phyloP scores from a whole-genome alignment of 2,797 vertebrate genomes.

The Phoxinus dragarum region DNA sequence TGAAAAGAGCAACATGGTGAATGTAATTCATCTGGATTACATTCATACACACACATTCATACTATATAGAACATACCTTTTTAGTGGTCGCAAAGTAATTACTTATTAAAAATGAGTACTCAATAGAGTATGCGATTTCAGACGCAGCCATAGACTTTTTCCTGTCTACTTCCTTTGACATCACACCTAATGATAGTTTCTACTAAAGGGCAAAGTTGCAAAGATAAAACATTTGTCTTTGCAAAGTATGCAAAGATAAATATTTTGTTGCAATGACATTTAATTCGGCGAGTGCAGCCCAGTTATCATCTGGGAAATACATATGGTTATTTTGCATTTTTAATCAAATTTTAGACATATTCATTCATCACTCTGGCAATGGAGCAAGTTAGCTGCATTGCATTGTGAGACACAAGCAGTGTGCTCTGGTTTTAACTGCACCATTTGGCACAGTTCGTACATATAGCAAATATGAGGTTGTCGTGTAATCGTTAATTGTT shows the following conservation, averaged over 20 bases:
- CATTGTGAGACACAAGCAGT: not conserved
- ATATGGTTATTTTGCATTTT: not conserved
- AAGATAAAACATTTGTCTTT: not conserved
- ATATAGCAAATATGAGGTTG: not conserved
- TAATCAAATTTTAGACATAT: slow-evolving; percentile 5
- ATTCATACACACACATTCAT: too few species aligned
- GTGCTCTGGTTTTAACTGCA: not conserved
- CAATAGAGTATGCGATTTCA: not conserved
- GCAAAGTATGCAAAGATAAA: not conserved
- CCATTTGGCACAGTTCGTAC: not conserved
- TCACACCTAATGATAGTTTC: not conserved
- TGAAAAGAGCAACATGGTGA: too few species aligned
- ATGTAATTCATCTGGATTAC: too few species aligned
- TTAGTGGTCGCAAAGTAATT: too few species aligned
- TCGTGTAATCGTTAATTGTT: not conserved
- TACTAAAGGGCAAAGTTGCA: not conserved
- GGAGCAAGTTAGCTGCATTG: not conserved
- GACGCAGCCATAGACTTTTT: not conserved
- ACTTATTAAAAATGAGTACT: not conserved
- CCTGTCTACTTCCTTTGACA: not conserved
- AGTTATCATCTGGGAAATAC: not conserved
- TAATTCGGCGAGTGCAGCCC: not conserved
- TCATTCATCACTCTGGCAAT: not conserved
- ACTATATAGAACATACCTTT: too few species aligned
- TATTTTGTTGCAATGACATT: not conserved